phyloP scores from a whole-genome alignment of 2,888 invertebrate species.

The Ectemnius continuus region DNA sequence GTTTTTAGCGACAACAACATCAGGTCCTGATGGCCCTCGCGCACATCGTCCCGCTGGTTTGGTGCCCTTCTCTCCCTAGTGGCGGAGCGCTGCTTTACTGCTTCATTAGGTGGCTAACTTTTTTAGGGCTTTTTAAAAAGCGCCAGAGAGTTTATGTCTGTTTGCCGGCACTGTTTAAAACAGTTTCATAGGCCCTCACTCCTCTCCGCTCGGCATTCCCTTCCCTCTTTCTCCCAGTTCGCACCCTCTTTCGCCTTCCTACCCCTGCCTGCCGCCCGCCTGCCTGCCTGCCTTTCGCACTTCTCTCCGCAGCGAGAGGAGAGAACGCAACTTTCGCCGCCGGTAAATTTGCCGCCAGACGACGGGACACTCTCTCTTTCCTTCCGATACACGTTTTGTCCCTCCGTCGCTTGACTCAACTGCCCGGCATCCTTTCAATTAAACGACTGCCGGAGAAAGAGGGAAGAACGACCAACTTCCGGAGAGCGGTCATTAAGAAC shows the following conservation, averaged over 20 bases:
- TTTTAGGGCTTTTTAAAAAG: conserved; percentile 70
- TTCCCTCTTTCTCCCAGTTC: conserved; percentile 1
- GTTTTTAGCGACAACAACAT: conserved; percentile 54
- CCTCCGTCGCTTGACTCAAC: too few relatives aligned
- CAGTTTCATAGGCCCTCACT: conserved; percentile 52
- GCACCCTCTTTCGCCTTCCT: conserved; percentile 39
- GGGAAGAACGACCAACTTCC: not conserved
- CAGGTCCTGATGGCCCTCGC: conserved; percentile 37
- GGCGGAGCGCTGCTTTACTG: conserved; percentile 52
- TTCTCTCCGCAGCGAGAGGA: conserved; percentile 21
- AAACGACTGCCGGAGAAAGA: conserved; percentile 8
- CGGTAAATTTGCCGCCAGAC: conserved; percentile 46
- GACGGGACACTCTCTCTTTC: conserved; percentile 36
- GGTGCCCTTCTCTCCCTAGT: too few relatives aligned
- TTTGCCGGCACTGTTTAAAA: conserved; percentile 63
- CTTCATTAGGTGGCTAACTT: conserved; percentile 70
- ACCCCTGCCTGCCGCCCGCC: conserved; percentile 23
- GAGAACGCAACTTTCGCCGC: conserved; percentile 50
- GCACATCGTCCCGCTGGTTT: not conserved
- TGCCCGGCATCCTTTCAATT: conserved; percentile 41
- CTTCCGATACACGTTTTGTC: too few relatives aligned
- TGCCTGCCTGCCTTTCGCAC: conserved; percentile 32
- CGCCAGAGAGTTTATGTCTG: conserved; percentile 66
- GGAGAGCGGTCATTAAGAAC: too few relatives aligned
- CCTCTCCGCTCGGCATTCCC: too few relatives aligned